A percentile compares a stretch with the other conserved stretches of the same genome.
Conservation (phyloP, 2,113 vertebrate genomes). For the Arenaria interpres region DNA sequence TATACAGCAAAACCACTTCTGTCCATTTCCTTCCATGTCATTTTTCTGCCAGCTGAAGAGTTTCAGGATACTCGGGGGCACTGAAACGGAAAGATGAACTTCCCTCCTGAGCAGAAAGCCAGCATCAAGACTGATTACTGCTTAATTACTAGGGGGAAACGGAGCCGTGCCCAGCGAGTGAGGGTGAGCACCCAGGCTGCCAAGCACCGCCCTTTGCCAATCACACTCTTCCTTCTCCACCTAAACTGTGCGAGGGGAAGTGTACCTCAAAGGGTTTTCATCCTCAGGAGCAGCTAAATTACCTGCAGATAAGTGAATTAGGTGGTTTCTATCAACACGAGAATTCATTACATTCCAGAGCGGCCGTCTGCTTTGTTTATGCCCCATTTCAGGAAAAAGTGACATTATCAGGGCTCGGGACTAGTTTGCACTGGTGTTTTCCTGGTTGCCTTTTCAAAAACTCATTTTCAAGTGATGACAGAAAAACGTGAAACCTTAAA, state of each 20-base stretch:
- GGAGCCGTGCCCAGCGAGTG: neutral
- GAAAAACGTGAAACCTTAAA: neutral
- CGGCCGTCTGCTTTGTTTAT: neutral
- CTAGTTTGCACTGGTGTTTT: neutral
- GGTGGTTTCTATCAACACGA: neutral
- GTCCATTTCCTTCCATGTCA: neutral
- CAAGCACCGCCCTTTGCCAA: neutral
- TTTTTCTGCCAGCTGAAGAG: neutral
- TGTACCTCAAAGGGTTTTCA: neutral
- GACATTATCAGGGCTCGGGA: neutral
- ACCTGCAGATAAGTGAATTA: neutral
- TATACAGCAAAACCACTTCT: neutral
- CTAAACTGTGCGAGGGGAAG: rapidly evolving
- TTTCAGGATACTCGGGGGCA: neutral
- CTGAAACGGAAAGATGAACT: neutral
- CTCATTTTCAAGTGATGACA: neutral
- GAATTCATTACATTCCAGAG: neutral
- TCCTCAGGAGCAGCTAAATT: neutral
- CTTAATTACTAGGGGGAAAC: neutral
- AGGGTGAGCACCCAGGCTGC: neutral
- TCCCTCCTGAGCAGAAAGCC: neutral
- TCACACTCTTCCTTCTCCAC: neutral
- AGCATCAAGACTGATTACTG: neutral
- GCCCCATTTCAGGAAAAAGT: neutral
- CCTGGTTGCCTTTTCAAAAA: neutral